Base-by-base conservation (phyloP, 2,888 invertebrate genomes). In the Brachyptera risi region DNA sequence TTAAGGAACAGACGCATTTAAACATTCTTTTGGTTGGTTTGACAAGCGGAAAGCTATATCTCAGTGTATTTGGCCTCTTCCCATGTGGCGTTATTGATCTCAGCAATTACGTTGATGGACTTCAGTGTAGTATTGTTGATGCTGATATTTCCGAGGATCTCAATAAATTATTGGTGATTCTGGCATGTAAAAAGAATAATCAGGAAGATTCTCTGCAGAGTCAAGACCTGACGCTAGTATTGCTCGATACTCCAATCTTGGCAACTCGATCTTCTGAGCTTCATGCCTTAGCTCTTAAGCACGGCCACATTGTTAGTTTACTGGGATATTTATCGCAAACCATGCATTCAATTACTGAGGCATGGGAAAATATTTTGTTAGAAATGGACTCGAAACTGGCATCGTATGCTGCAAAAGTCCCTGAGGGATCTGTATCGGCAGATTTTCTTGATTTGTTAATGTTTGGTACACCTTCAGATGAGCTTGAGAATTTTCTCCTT, bases 371-470 rank as follows among this genome's bases (percentile, higher is more conserved):
- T 66, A 92, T 96, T 69, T 79, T 96, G 37, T 74, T 95, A 44
- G 96, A 96, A 78, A 92, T 96, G 87, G 96, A 96, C 72, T 87
- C 90, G 51, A 96, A 96, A 77, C 82, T 97, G 68, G 86, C 90
- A 1, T 87, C 87, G 67, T 96, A 94, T 79, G 94, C 93, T 11
- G 85, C 88, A 63, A 84, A 84, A 63, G 87, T 89, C 57, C 83
- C 87, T 3, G 85, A 87, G 69, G 92, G 92, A 49, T 87, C 88
- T 47, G 86, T 96, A 13, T 90, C 93, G 13, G 92, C 94, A 38
- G 95, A 96, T 75, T 90, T 96, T 73, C 76, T 96, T 66, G 95
- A 96, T 73, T 76, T 96, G 35, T 79, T 96, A 1, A 87, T 95
- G 82, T 87, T 95, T 73, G 96, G 90, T 65, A 83, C 85, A 37